phyloP scores from a whole-genome alignment of 2,113 vertebrate species.

The Coturnix japonica region DNA sequence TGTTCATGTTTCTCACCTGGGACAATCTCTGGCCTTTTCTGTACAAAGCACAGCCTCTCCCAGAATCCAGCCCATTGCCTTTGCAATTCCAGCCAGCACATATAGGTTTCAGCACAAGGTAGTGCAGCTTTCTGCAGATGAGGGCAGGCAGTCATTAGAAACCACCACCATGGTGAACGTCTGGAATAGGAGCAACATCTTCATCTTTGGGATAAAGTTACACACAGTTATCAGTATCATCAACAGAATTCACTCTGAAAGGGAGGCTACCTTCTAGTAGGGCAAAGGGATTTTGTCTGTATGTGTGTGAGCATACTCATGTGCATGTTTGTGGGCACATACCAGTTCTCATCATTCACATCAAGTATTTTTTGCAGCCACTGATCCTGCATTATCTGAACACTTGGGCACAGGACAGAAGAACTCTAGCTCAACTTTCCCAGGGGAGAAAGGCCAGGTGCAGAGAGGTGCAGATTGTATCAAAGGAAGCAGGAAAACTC shows the following conservation, averaged over 20 bases:
- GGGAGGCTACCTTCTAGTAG: too few relatives aligned
- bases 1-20: not conserved
- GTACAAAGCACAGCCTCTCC: not conserved
- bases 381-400: not conserved
- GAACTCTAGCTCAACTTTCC: not conserved
- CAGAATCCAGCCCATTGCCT: not conserved
- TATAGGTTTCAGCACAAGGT: not conserved
- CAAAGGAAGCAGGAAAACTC: not conserved
- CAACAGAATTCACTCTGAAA: not conserved
- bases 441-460: fast-evolving
- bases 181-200: not conserved
- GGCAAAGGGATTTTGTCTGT: not conserved
- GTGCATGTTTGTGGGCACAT: not conserved
- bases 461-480: not conserved
- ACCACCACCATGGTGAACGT: not conserved
- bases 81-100: fast-evolving
- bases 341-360: not conserved
- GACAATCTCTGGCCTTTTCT: not conserved
- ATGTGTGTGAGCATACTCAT: not conserved
- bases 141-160: not conserved
- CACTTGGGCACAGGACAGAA: not conserved
- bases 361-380: fast-evolving
- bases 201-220: not conserved
- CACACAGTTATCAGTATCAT: not conserved
- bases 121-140: not conserved